Evolutionary conservation across 2,797 vertebrate species (phyloP).

Genomic region (Phoxinus dragarum): DNA sequence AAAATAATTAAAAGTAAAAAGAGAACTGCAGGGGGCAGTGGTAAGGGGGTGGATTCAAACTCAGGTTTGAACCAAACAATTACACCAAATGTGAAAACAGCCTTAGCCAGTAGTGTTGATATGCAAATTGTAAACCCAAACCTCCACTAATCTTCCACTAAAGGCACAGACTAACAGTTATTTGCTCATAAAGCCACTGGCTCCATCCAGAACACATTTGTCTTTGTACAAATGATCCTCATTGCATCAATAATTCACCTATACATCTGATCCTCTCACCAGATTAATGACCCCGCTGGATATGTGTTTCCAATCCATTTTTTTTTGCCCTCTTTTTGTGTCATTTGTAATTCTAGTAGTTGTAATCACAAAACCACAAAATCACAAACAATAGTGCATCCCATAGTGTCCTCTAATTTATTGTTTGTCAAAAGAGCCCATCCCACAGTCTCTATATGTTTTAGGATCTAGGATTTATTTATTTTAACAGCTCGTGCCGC

Average conservation of each 20-base stretch:
- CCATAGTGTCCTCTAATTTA: not conserved
- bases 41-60: not conserved
- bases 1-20: conserved; percentile 5
- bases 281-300: conserved; percentile 69
- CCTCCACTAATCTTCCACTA: not conserved
- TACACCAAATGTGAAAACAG: not conserved
- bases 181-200: conserved; percentile 40
- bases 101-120: not conserved
- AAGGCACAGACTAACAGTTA: conserved; percentile 5
- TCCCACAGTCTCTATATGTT: not conserved
- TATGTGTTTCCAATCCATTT: conserved; percentile 18
- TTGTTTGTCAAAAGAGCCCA: not conserved
- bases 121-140: not conserved
- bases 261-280: conserved; percentile 77
- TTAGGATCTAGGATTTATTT: no score
- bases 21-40: not conserved
- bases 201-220: conserved; percentile 36
- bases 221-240: conserved; percentile 57
- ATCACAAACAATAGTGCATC: not conserved
- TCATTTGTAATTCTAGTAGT: not conserved
- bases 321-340: not conserved
- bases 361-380: not conserved
- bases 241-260: conserved; percentile 78
- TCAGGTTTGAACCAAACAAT: conserved; percentile 1
- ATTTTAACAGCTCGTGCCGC: no score